Conservation (phyloP, 2,113 vertebrate genomes). For the Egretta garzetta region DNA sequence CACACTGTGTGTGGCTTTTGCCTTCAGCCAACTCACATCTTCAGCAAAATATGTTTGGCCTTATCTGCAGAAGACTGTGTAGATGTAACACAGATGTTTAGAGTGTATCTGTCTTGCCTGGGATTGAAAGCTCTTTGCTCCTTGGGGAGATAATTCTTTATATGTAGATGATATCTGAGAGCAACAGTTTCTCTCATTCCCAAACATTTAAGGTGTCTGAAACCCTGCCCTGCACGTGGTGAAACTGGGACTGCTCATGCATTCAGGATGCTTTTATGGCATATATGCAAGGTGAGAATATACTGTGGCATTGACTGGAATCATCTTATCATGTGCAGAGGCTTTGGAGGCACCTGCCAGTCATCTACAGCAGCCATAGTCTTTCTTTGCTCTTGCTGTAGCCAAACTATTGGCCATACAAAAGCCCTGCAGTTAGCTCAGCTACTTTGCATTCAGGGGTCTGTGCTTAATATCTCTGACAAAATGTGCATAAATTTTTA, state of each 20-base stretch:
- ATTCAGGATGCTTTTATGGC: not conserved
- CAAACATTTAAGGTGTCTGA: not conserved
- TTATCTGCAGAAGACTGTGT: not conserved
- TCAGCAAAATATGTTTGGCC: not conserved
- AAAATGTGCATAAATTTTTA: not conserved
- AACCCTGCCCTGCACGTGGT: not conserved
- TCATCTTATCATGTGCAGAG: not conserved
- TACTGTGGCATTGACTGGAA: not conserved
- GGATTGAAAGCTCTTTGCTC: not conserved
- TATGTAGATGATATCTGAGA: not conserved
- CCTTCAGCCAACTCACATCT: not conserved
- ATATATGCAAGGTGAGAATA: not conserved
- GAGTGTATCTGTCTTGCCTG: not conserved
- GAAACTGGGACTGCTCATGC: not conserved
- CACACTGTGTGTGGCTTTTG: not conserved
- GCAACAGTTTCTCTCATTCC: not conserved
- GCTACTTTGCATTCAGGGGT: not conserved
- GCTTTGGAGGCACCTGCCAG: not conserved
- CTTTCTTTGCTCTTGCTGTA: not conserved
- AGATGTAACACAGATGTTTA: not conserved
- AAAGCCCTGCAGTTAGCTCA: not conserved
- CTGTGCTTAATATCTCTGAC: not conserved
- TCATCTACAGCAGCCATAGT: not conserved
- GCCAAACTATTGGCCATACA: not conserved
- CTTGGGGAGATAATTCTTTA: not conserved